Evolutionary conservation across 2,113 vertebrate species (phyloP).

Genomic region (Perca flavescens): DNA sequence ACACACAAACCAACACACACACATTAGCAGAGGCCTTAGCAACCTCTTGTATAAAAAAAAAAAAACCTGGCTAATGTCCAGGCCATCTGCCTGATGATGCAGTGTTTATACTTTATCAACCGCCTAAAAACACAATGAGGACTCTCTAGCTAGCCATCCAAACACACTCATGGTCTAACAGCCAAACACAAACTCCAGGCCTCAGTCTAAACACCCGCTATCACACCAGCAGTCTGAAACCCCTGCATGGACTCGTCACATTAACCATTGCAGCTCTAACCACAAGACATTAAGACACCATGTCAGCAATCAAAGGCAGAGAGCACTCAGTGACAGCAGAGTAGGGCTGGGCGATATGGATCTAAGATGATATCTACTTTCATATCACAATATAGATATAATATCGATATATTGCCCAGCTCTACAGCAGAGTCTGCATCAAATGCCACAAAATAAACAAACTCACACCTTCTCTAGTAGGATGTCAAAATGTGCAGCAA

Average conservation of each 20-base stretch:
- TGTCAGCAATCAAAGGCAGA: conserved; percentile 4
- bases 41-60: conserved; percentile 31
- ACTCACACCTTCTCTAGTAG: conserved; percentile 5
- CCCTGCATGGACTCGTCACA: neutral
- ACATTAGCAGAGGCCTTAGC: conserved; percentile 6
- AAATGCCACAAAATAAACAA: conserved; percentile 31
- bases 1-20: conserved; percentile 3
- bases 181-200: conserved; percentile 60
- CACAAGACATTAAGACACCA: conserved; percentile 1
- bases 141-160: conserved; percentile 60
- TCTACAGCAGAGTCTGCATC: neutral
- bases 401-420: too few relatives aligned
- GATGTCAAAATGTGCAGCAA: neutral
- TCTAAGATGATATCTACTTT: too few relatives aligned
- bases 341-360: too few relatives aligned
- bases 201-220: conserved; percentile 59
- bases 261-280: neutral
- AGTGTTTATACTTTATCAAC: conserved; percentile 77
- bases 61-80: conserved; percentile 20
- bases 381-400: too few relatives aligned
- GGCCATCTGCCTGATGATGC: conserved; percentile 67
- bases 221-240: conserved; percentile 17
- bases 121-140: conserved; percentile 74
- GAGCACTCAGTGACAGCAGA: neutral
- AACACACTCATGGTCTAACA: conserved; percentile 57